Base-by-base conservation (phyloP, 2,113 vertebrate genomes). In the Brevimyrus niger region DNA sequence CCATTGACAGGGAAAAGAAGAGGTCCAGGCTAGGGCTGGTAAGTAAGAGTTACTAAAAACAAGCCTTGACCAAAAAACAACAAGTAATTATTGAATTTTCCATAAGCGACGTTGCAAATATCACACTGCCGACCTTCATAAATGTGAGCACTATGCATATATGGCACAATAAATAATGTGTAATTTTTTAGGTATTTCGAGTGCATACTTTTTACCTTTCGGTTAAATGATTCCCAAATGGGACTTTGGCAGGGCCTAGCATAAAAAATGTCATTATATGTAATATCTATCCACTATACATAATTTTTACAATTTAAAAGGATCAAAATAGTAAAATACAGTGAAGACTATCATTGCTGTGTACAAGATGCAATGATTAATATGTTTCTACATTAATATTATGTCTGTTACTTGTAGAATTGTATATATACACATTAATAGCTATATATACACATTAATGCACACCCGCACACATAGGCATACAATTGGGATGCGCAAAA, bases 1-100 rank as follows among this genome's bases (percentile, higher is more conserved):
- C 73, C 90, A 92, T 85, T 76, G 65, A 35, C n/a, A 92, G 92
- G 92, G 92, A 93, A 91, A 6, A 89, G 90, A 91, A 87, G 51
- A 69, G 93, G 91, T 90, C 93, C 92, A 27, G 31, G 92, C 88
- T 47, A 90, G 85, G 92, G 89, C 0, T 13, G 90, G 88, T 87
- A 92, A 90, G 86, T 87, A 92, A 46, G 51, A 86, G 82, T 86
- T 47, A 51, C 13, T 86, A 47, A 89, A 86, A 47, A 19, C 27
- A 73, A n/a, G 61, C 47, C 48, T 76, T 42, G 3, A 83, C 23
- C 51, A 48, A 27, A 88, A 58, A 89, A 73, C 17, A 19, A 88
- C 17, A 2, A 47, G 42, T 31, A 48, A 69, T 51, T 86, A 50
- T 35, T 35, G 27, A 7, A 51, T 51, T 86, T 86, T 86, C 48